Percentiles rank a stretch among this genome's conserved stretches.
Evolutionary conservation across 1,140 invertebrate genomes (phyloP).

Genomic region (Nasonia giraulti): DNA sequence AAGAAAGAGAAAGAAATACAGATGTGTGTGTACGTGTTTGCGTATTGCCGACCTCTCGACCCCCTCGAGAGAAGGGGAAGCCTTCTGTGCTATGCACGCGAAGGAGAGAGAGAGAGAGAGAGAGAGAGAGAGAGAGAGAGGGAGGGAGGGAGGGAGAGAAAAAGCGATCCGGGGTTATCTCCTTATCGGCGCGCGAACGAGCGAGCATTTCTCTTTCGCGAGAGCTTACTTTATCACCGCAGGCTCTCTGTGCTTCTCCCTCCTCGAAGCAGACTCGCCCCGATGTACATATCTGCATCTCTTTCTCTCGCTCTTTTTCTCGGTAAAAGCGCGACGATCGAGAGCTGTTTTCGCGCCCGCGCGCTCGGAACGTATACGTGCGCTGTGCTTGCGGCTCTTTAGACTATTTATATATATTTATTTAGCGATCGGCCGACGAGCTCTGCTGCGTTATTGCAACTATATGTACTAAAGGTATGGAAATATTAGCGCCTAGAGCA

Average conservation of each 20-base stretch:
- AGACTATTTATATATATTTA: no score
- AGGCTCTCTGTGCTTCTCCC: neutral
- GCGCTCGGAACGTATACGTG: neutral
- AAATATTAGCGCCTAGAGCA: neutral
- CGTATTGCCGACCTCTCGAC: slow-evolving; percentile 44
- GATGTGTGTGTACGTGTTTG: neutral
- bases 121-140: no score
- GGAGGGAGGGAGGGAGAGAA: slow-evolving; percentile 21
- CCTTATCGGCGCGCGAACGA: slow-evolving; percentile 29
- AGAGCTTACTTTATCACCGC: neutral
- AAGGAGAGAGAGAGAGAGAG: slow-evolving; percentile 20
- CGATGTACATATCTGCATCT: neutral
- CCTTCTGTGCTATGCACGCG: neutral
- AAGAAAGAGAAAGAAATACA: neutral
- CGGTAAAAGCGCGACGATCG: neutral
- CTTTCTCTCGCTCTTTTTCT: neutral
- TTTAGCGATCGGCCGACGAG: no score
- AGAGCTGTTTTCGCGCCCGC: neutral
- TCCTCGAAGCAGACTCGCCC: neutral
- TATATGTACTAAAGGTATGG: neutral
- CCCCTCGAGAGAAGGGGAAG: slow-evolving; percentile 11
- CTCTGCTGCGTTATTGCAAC: neutral
- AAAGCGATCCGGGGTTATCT: slow-evolving; percentile 45
- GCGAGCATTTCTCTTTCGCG: slow-evolving; percentile 1
- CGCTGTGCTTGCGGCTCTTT: neutral